A percentile compares a stretch with the other conserved stretches of the same genome.
These are phyloP conservation scores for Coleophora deauratella DNA, from an alignment of 2,888 invertebrate genomes.

Conservation along the genomic window DNA sequence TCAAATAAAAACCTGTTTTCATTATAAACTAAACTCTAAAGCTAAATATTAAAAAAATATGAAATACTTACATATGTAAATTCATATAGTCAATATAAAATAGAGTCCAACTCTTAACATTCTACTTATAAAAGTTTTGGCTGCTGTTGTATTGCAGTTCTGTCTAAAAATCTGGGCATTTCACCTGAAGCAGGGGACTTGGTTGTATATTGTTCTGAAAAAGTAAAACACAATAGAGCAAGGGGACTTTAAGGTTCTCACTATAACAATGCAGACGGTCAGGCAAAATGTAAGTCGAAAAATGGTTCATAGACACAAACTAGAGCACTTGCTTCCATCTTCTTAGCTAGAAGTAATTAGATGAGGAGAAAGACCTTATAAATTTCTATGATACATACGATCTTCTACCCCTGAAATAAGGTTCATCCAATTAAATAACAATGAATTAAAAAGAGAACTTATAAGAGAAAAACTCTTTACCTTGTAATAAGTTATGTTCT, in stretches of 20 bases:
- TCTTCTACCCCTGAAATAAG: no score
- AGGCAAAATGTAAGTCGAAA: no score
- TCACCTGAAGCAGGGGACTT: conserved; percentile 29
- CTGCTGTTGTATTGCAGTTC: conserved; percentile 79
- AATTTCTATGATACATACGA: no score
- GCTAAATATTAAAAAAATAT: conserved; percentile 5
- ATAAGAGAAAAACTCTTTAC: conserved; percentile 28
- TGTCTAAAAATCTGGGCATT: conserved; percentile 77
- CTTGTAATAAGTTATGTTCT: conserved; percentile 76
- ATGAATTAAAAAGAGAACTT: no score
- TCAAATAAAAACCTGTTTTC: conserved; percentile 39
- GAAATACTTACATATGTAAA: no score
- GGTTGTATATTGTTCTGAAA: conserved; percentile 33
- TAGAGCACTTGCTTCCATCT: no score
- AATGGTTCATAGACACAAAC: no score
- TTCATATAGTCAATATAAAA: conserved; percentile 8
- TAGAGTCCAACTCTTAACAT: conserved; percentile 11
- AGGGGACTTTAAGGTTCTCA: no score
- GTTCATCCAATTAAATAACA: no score
- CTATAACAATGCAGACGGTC: no score
- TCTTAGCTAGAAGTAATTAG: no score
- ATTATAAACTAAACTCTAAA: conserved; percentile 16
- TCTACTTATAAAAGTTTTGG: conserved; percentile 73
- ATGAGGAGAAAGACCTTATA: no score
- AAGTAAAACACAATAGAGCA: not conserved